Evolutionary conservation across 1,140 invertebrate genomes (phyloP).

Genomic region (Mizuhopecten yessoensis): DNA sequence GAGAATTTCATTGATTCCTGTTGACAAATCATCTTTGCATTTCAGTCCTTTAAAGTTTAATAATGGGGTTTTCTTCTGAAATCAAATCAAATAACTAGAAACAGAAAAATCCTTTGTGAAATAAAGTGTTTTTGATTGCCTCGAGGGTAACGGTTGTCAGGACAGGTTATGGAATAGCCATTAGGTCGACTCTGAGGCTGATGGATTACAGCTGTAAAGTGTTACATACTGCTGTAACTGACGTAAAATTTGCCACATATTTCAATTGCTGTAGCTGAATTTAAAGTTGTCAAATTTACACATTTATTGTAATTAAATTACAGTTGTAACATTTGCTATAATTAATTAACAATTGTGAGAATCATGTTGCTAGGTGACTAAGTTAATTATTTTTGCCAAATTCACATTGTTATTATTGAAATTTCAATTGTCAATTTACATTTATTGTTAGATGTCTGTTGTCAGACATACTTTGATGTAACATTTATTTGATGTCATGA

Average conservation of each 20-base stretch:
- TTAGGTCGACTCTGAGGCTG: background rate
- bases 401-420: background rate
- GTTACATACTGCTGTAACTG: background rate
- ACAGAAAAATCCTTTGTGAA: conserved; percentile 17
- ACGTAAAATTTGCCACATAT: background rate
- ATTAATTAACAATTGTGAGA: background rate
- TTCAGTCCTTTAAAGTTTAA: conserved; percentile 34
- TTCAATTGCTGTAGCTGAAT: background rate
- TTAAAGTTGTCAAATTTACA: background rate
- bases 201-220: background rate
- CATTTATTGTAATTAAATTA: background rate
- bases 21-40: conserved; percentile 11
- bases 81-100: conserved; percentile 12
- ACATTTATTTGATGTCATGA: background rate
- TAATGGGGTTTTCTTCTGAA: conserved; percentile 29
- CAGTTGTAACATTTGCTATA: background rate
- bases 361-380: background rate
- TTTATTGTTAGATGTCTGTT: background rate
- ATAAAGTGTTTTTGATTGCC: conserved; percentile 39
- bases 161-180: background rate
- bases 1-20: conserved; percentile 31
- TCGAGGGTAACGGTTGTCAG: conserved; percentile 1
- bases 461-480: background rate
- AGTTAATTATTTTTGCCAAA: background rate
- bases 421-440: background rate